A percentile compares a stretch with the other conserved stretches of the same genome.
Evolutionary conservation across 2,797 vertebrate species (phyloP).

Genomic region (Poeciliopsis presidionis): DNA sequence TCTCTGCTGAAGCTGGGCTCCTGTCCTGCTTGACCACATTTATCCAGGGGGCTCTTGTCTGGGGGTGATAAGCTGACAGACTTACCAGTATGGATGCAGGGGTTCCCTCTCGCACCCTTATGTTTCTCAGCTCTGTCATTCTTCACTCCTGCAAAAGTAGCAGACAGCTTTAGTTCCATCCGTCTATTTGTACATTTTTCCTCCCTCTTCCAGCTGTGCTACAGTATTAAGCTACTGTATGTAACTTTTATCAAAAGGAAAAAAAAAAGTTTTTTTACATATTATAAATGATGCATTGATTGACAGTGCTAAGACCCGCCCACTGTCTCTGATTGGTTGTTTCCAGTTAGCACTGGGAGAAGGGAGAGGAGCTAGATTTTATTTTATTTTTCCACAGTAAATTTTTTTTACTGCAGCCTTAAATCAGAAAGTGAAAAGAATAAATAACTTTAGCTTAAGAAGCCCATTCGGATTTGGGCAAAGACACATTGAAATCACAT

Average conservation of each 20-base stretch:
- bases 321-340: no score
- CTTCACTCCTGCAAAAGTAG: constrained; percentile 37
- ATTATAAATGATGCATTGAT: no score
- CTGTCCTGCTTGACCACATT: constrained; percentile 79
- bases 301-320: no score
- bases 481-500: constrained; percentile 66
- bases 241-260: no score
- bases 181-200: not conserved
- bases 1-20: constrained; percentile 71
- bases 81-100: constrained; percentile 74
- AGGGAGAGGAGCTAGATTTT: no score
- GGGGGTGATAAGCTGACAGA: constrained; percentile 84
- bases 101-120: constrained; percentile 53
- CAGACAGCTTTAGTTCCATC: constrained; percentile 24
- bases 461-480: constrained; percentile 65
- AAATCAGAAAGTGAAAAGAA: constrained; percentile 56
- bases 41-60: constrained; percentile 83
- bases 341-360: no score
- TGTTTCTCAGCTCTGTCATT: constrained; percentile 45
- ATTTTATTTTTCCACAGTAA: no score
- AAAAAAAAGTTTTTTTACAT: no score
- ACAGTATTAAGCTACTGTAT: constrained; percentile 12
- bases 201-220: constrained; percentile 23
- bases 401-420: not conserved
- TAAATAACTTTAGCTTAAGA: constrained; percentile 66